These are phyloP conservation scores for Polylopha cassiicola DNA, from an alignment of 2,888 invertebrate species.

Conservation along the genomic window DNA sequence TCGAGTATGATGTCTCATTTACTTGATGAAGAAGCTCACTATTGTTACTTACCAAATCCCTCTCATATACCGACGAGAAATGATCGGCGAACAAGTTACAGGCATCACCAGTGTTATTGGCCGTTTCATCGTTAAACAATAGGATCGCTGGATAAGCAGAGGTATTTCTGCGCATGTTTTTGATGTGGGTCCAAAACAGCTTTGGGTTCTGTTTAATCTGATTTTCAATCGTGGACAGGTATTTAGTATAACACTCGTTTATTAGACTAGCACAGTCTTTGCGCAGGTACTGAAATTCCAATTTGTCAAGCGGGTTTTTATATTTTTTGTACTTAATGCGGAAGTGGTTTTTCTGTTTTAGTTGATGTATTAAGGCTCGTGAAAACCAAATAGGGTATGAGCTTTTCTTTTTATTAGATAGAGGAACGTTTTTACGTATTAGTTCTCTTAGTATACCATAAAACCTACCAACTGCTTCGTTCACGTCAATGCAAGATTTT, in stretches of 20 bases:
- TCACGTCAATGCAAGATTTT: too few relatives aligned
- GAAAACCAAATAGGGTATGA: background rate
- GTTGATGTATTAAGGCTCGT: background rate
- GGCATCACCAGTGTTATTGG: background rate
- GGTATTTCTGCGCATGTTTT: background rate
- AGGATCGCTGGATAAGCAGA: background rate
- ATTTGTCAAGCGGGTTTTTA: background rate
- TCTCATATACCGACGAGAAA: background rate
- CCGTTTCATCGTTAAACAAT: background rate
- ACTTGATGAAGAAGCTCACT: too few relatives aligned
- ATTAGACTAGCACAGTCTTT: background rate
- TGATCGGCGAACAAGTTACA: background rate
- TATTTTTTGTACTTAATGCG: background rate
- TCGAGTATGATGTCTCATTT: too few relatives aligned
- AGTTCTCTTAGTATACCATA: too few relatives aligned
- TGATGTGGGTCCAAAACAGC: background rate
- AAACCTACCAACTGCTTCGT: too few relatives aligned
- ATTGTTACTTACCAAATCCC: background rate
- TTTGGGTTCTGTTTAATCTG: background rate
- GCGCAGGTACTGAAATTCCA: slow-evolving; percentile 1
- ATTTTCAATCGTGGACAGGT: background rate
- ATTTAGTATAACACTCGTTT: background rate
- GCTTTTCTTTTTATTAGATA: too few relatives aligned
- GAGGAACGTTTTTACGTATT: too few relatives aligned
- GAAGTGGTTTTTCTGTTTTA: background rate